Base-by-base conservation (phyloP, 2,888 invertebrate species). In the Melieria picta region DNA sequence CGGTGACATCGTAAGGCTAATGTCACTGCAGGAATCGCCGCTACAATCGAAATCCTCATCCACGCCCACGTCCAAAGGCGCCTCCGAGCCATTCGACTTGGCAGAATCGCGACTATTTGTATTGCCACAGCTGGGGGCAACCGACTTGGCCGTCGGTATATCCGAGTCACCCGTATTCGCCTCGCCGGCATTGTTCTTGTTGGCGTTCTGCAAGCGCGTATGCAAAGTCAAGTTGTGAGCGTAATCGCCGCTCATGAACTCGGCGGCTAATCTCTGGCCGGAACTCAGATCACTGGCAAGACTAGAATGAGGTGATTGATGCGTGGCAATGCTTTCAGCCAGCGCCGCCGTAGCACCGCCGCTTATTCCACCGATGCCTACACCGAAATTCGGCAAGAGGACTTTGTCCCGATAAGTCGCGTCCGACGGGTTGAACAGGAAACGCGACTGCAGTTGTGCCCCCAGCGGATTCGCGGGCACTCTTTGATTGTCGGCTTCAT, bases 1-100 rank as follows among this genome's bases (percentile, higher is more conserved):
- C 10, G 87, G 86, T 5, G 87, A 87, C 85, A 87, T 85, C 63
- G 87, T 86, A 52, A 87, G 76, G 63, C 87, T 87, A 55, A 87
- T 86, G 75, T 87, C 87, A 72, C 87, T 87, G 74, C 86, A 84
- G 3, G 87, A 87, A 72, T 86, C 87, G 0, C 82, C 86, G 71
- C 86, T 86, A 69, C 86, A 84, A 61, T 86, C 86, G 73, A 82
- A 84, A 69, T 86, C 85, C 74, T 85, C 85, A 71, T 85, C 85
- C 79, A 84, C 77, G 61, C 83, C 82, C 45, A 84, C 84, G 74
- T 84, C 84, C 46, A 84, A 72, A 5, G 75, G 71, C 11, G 74
- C 56, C 42, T 76, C 77, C 7, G 77, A 43, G 79, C 79, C 67
- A 42, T 69, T 61, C 13, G 69, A 69, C 43, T 46, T 50, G 3